Base-by-base conservation (phyloP, 2,113 vertebrate species). In the Salvelinus sp. region DNA sequence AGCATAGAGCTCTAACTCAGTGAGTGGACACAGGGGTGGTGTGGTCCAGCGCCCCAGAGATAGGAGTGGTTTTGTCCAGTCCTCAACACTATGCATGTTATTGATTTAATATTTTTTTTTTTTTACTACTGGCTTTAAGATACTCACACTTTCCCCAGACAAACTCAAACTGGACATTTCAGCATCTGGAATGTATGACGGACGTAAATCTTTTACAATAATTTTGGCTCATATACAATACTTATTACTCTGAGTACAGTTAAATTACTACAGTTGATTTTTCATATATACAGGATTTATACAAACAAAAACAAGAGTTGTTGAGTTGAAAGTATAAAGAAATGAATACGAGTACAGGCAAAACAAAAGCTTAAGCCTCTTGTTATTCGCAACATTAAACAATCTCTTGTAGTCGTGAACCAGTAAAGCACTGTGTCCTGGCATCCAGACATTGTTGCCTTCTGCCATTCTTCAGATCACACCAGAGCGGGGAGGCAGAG, bases 251-350 rank as follows among this genome's bases (percentile, higher is more conserved):
- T 2, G 66, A 33, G 23, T 2, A 68, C 27, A 1, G 25, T 27
- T 68, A 22, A 68, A 68, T 68, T n/a, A 33, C 66, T 38, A 44
- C 66, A 68, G 66, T 14, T 22, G 66, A 44, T 68, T 68, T 33
- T 68, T 33, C 30, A 68, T n/a, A 68, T 28, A 68, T 33, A 68
- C 66, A 68, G 30, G 66, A 68, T 68, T 68, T 16, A 68, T 38
- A 68, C 66, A 68, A 68, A 67, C 65, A 28, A 18, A 23, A 27
- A 66, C 64, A 30, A 67, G 58, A 62, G 27, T 67, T 67, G 25
- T 7, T 12, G 27, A 66, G 22, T 25, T 44, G 38, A 44, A 44
- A 44, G 38, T 10, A 28, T 25, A 66, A 18, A 0, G 4, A 18
- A 28, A 30, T 28, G 6, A 27, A 28, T 28, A 27, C 18, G 7